A percentile compares a stretch with the other conserved stretches of the same genome.
Evolutionary conservation across 37 sponge, comb jelly and placozoan genomes (phyloP).

Genomic region (Halisarca cf. caerulea): DNA sequence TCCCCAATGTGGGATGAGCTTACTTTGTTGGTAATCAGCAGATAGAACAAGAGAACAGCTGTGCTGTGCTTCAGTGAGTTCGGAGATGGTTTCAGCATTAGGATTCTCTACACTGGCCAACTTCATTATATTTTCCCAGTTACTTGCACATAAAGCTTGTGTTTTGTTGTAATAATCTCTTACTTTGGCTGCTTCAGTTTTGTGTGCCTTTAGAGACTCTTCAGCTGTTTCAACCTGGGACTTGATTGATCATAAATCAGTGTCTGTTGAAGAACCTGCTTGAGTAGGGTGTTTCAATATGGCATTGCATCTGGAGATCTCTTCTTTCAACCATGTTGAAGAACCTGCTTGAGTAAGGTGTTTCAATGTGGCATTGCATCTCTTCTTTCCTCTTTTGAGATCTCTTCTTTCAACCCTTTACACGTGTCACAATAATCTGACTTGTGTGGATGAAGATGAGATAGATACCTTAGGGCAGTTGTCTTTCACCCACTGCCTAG

Average conservation of each 20-base stretch:
- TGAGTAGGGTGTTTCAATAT: slow-evolving; percentile 19
- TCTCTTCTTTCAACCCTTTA: slow-evolving; percentile 1
- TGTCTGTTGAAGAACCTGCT: slow-evolving; percentile 25
- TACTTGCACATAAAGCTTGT: not conserved
- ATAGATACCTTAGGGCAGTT: slow-evolving; percentile 28
- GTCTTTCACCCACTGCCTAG: slow-evolving; percentile 35
- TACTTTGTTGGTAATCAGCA: slow-evolving; percentile 40
- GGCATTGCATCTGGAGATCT: not conserved
- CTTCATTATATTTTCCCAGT: slow-evolving; percentile 36
- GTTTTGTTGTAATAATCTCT: slow-evolving; percentile 37
- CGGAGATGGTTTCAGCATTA: not conserved
- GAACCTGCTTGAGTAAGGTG: no score
- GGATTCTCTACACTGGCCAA: not conserved
- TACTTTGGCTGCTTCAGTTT: not conserved
- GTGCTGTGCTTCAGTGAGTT: slow-evolving; percentile 10
- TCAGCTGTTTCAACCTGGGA: not conserved
- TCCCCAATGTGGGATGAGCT: slow-evolving; percentile 38
- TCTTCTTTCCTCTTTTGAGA: no score
- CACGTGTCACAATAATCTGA: slow-evolving; percentile 56
- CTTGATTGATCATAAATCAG: not conserved
- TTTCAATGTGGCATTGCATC: no score
- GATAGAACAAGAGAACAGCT: slow-evolving; percentile 28
- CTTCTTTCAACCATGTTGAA: no score
- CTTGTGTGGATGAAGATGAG: slow-evolving; percentile 2
- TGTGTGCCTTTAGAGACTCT: slow-evolving; percentile 13